These are phyloP conservation scores for Sinella curviseta DNA, from an alignment of 1,140 invertebrate species.

Conservation along the genomic window DNA sequence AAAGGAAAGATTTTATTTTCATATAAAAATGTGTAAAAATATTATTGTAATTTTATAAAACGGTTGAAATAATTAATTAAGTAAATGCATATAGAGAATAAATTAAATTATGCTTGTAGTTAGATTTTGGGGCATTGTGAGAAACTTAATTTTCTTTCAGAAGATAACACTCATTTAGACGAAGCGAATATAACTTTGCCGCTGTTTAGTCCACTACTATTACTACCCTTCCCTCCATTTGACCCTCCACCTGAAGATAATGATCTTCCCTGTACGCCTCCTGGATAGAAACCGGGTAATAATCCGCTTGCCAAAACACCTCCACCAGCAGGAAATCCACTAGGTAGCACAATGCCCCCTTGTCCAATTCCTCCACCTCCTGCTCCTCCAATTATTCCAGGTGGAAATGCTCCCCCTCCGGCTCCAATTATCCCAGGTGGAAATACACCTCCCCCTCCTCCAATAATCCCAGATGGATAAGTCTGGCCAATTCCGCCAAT, in stretches of 20 bases:
- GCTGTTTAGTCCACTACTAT: background rate
- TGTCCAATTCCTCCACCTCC: background rate
- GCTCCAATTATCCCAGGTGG: background rate
- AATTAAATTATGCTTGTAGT: too few relatives aligned
- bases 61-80: too few relatives aligned
- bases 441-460: background rate
- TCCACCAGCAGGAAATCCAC: background rate
- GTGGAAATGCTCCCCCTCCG: background rate
- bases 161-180: too few relatives aligned
- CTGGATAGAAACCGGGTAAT: background rate
- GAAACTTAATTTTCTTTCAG: too few relatives aligned
- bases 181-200: too few relatives aligned
- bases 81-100: too few relatives aligned
- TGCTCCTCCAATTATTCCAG: background rate
- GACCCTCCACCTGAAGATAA: background rate
- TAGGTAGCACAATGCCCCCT: background rate
- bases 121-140: too few relatives aligned
- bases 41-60: too few relatives aligned
- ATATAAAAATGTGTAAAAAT: too few relatives aligned
- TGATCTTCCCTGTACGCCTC: background rate
- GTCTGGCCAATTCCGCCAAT: background rate
- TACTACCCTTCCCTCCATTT: background rate
- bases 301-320: background rate
- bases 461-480: background rate
- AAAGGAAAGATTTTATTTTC: too few relatives aligned